phyloP scores from a whole-genome alignment of 2,113 vertebrate genomes.

The Lampris megalopsis region DNA sequence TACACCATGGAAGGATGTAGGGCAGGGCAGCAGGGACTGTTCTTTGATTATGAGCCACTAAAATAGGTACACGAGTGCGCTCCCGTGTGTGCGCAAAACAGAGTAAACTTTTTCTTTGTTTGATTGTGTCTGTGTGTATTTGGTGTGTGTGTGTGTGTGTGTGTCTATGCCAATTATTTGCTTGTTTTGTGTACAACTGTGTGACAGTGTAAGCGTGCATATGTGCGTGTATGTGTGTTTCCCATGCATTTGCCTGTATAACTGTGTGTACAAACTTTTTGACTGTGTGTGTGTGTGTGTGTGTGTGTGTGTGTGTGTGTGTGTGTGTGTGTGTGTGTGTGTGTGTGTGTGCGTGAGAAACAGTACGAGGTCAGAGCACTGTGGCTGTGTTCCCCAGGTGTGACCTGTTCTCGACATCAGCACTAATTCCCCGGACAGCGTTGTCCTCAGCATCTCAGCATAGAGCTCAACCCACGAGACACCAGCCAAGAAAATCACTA shows the following conservation, averaged over 20 bases:
- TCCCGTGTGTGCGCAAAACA: constrained; percentile 28
- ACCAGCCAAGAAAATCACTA: constrained; percentile 21
- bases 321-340: constrained; percentile 7
- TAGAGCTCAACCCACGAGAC: constrained; percentile 46
- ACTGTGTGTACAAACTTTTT: background rate
- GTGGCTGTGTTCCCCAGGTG: constrained; percentile 50
- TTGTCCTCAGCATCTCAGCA: constrained; percentile 40
- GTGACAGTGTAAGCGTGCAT: constrained; percentile 1
- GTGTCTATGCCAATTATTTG: constrained; percentile 22
- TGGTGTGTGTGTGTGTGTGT: constrained; percentile 16
- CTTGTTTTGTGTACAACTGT: background rate
- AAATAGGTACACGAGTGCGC: constrained; percentile 67
- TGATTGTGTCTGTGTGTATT: constrained; percentile 22
- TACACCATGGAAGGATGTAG: constrained; percentile 79
- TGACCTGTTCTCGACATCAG: constrained; percentile 36
- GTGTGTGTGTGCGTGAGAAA: constrained; percentile 1
- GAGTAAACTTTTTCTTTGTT: constrained; percentile 35
- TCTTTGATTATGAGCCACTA: constrained; percentile 82
- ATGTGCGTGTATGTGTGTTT: background rate
- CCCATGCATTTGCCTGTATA: background rate
- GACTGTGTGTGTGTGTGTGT: constrained; percentile 4
- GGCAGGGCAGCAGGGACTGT: constrained; percentile 76
- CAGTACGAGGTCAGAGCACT: constrained; percentile 57
- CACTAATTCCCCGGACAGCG: constrained; percentile 51
- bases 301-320: background rate